A percentile compares a stretch with the other conserved stretches of the same genome.
Evolutionary conservation across 2,888 invertebrate species (phyloP).

Genomic region (Incurvaria masculella): DNA sequence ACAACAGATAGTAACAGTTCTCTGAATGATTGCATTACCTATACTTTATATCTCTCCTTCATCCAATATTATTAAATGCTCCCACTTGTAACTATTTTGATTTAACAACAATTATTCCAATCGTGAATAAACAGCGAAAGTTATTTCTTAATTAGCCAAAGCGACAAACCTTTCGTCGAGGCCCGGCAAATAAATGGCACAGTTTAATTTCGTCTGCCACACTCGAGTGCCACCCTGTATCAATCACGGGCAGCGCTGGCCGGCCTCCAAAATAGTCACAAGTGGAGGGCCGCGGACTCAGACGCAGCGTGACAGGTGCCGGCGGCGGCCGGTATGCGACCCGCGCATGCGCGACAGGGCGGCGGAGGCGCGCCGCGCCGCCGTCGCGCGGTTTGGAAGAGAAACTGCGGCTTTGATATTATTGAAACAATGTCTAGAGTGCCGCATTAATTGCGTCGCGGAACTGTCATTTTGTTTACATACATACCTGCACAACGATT

Average conservation of each 20-base stretch:
- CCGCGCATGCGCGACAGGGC: conserved; percentile 41
- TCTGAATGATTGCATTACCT: too few relatives aligned
- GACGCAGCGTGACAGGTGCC: conserved; percentile 51
- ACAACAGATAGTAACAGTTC: too few relatives aligned
- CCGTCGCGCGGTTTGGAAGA: too few relatives aligned
- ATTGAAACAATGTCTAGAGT: too few relatives aligned
- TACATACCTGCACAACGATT: too few relatives aligned
- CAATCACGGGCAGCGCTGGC: conserved; percentile 49
- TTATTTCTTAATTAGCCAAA: background rate
- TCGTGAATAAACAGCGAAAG: too few relatives aligned
- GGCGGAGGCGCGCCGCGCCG: conserved; percentile 17
- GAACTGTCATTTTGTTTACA: too few relatives aligned
- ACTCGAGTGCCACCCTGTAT: conserved; percentile 45
- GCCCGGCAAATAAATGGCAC: conserved; percentile 28
- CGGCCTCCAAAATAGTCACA: conserved; percentile 43
- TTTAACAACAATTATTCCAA: too few relatives aligned
- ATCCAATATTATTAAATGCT: too few relatives aligned
- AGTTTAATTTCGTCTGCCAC: conserved; percentile 54
- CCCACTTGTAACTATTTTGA: too few relatives aligned
- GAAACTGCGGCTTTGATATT: conserved; percentile 26
- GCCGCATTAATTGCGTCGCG: too few relatives aligned
- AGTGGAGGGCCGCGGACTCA: conserved; percentile 47
- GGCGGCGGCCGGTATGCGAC: conserved; percentile 44
- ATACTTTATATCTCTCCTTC: too few relatives aligned
- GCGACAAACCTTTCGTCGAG: background rate